Conservation (phyloP, 1,140 invertebrate species). For the Drosophila subobscura region DNA sequence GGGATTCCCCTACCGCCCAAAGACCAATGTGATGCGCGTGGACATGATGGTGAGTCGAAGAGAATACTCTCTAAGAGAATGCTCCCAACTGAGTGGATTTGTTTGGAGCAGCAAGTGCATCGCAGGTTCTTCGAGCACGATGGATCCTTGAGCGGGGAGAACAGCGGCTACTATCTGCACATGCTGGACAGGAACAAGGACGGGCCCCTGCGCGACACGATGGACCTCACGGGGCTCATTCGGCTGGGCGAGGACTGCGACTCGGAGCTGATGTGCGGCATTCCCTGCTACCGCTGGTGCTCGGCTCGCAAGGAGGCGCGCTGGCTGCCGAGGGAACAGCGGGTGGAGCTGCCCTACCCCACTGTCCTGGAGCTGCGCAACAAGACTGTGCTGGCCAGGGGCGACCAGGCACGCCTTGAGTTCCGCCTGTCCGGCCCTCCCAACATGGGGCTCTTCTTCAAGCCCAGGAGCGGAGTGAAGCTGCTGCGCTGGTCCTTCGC, state of each 20-base stretch:
- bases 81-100: not conserved
- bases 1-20: slow-evolving; percentile 90
- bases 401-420: slow-evolving; percentile 53
- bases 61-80: not conserved
- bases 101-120: slow-evolving; percentile 85
- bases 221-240: slow-evolving; percentile 84
- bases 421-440: slow-evolving; percentile 86
- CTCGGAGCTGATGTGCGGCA: slow-evolving; percentile 87
- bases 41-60: slow-evolving; percentile 86
- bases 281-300: slow-evolving; percentile 86
- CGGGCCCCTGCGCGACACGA: slow-evolving; percentile 84
- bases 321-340: slow-evolving; percentile 48
- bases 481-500: slow-evolving; percentile 86
- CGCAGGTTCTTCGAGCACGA: slow-evolving; percentile 86
- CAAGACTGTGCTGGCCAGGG: slow-evolving; percentile 44
- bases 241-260: slow-evolving; percentile 86
- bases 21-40: slow-evolving; percentile 87
- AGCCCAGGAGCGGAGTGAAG: slow-evolving; percentile 85
- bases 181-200: slow-evolving; percentile 89
- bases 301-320: slow-evolving; percentile 25
- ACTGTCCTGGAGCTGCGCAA: slow-evolving; percentile 41
- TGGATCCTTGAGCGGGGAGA: slow-evolving; percentile 84
- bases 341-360: slow-evolving; percentile 38
- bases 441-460: slow-evolving; percentile 89
- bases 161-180: slow-evolving; percentile 88